Evolutionary conservation across 2,888 invertebrate genomes (phyloP), one percentile per base, ranked within the genome.

Genomic region (Neoitamus cyanurus): DNA sequence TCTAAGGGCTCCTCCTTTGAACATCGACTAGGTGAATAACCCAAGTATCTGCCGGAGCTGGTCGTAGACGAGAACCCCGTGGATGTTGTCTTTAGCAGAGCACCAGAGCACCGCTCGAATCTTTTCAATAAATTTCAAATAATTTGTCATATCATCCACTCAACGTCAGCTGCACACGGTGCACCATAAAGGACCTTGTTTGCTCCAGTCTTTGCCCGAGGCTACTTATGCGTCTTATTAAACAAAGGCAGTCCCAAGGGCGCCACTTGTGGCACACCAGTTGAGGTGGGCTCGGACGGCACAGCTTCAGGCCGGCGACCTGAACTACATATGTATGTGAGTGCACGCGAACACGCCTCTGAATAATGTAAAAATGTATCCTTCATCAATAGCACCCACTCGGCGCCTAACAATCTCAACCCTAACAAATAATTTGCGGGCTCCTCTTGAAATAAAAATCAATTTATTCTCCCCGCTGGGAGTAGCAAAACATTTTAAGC

Each of bases 51-150:
- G 31, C 30, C 28, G 6, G 70, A 31, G 3, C n/a, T 20, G 25
- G 7, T 7, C 7, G 0, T 11, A 7, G 58, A 25, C n/a, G 4
- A 15, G 58, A 20, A 6, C 9, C 25, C 25, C 15, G 6, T 30
- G 30, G 70, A 31, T 70, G 70, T 70, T 70, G 31, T 31, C 25
- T 31, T 70, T 70, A 30, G 5, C 70, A 70, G 70, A 31, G 31
- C 31, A 31, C 13, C 25, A 13, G 31, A 0, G 70, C 13, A n/a
- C 13, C 4, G n/a, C 70, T 30, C 30, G 15, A 70, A 25, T 3
- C 30, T 30, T 70, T 70, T 70, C 70, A 28, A 70, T 70, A 30
- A 70, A 31, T 30, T 70, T 70, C 70, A 70, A 70, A 70, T 70
- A 30, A 70, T 31, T 70, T 70, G n/a, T 30, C 70, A 70, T 70